Conservation (phyloP, 2,797 vertebrate genomes). For the Coilia nasus region DNA sequence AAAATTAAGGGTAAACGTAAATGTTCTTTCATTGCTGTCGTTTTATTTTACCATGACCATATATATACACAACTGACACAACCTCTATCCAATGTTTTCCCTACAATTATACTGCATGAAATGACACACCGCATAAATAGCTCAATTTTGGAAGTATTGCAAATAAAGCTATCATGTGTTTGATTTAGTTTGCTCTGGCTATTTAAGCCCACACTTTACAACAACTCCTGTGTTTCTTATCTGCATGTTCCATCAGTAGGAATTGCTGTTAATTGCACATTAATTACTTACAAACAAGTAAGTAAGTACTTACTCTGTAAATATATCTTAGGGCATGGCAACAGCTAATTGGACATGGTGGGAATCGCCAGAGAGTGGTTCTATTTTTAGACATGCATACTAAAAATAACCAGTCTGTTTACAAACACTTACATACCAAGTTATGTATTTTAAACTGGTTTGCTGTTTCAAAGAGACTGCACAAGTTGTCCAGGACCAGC, state of each 20-base stretch:
- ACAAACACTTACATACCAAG: not conserved
- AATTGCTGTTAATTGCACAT: not conserved
- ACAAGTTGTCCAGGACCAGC: not conserved
- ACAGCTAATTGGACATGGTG: not conserved
- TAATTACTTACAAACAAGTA: not conserved
- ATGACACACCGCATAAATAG: not conserved
- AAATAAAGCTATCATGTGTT: not conserved
- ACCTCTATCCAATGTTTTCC: no score
- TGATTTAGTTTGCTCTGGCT: not conserved
- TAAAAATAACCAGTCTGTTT: not conserved
- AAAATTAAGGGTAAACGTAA: not conserved
- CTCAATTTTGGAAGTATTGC: not conserved
- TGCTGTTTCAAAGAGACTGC: not conserved
- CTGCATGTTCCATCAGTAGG: not conserved
- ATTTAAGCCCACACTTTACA: not conserved
- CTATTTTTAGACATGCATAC: slow-evolving; percentile 11
- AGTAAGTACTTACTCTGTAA: no score
- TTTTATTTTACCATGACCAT: no score
- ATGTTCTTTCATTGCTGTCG: no score
- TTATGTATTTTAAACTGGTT: not conserved
- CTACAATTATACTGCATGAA: not conserved
- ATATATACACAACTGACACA: no score
- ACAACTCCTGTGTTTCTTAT: not conserved
- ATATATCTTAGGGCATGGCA: not conserved
- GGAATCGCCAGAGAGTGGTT: not conserved